Conservation (phyloP, 2,797 vertebrate genomes). For the Sternotherus odoratus region DNA sequence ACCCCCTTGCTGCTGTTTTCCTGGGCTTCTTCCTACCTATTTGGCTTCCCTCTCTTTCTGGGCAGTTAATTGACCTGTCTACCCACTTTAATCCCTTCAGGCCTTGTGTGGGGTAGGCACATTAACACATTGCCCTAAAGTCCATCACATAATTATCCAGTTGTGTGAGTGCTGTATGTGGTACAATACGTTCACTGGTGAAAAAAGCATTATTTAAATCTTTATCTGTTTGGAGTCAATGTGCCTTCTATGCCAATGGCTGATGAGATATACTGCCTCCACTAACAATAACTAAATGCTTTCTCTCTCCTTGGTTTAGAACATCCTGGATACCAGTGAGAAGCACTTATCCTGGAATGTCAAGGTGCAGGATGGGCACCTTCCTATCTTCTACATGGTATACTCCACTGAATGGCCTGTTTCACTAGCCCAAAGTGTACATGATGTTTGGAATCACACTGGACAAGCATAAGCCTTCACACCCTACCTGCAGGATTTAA, state of each 20-base stretch:
- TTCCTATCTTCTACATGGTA: not conserved
- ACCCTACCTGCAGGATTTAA: not conserved
- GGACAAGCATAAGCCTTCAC: not conserved
- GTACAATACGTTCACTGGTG: too few species aligned
- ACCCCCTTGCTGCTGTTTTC: too few species aligned
- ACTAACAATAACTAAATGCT: not conserved
- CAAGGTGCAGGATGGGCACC: not conserved
- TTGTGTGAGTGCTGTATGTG: too few species aligned
- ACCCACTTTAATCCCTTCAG: too few species aligned
- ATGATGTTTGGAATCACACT: not conserved
- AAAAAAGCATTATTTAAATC: not conserved
- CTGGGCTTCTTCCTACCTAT: too few species aligned
- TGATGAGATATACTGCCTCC: not conserved
- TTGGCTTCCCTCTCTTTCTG: too few species aligned
- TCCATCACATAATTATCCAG: too few species aligned
- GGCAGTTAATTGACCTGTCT: too few species aligned
- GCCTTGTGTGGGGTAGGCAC: too few species aligned
- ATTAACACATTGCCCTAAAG: too few species aligned
- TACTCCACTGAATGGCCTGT: not conserved
- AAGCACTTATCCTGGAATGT: not conserved
- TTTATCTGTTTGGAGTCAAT: not conserved
- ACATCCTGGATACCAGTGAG: not conserved
- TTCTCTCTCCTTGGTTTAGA: not conserved
- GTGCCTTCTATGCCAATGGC: not conserved
- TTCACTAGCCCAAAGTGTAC: not conserved